Evolutionary conservation across 2,888 invertebrate species (phyloP).

Genomic region (Cordylochernes scorpioides): DNA sequence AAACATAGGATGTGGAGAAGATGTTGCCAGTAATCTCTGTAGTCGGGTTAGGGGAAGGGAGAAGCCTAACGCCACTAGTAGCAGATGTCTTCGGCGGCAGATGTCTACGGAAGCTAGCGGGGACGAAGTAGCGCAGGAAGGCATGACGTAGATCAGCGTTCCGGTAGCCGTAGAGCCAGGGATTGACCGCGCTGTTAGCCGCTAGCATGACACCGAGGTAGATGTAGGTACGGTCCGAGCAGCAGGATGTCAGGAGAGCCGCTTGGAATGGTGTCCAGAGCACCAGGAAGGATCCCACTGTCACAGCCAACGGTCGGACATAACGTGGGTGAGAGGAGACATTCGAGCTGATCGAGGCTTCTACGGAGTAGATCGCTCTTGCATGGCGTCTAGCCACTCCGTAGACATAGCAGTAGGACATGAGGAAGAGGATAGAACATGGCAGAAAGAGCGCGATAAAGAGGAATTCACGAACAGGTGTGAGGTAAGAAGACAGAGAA

Average conservation of each 20-base stretch:
- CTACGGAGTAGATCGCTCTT: conserved; percentile 33
- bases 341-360: conserved; percentile 23
- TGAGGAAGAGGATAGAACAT: conserved; percentile 29
- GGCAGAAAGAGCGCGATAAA: conserved; percentile 34
- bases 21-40: no score
- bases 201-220: conserved; percentile 32
- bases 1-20: no score
- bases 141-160: conserved; percentile 33
- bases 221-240: conserved; percentile 24
- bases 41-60: no score
- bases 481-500: no score
- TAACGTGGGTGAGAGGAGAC: conserved; percentile 26
- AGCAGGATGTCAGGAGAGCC: conserved; percentile 17
- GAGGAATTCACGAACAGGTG: conserved; percentile 29
- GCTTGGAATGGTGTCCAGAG: conserved; percentile 36
- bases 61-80: no score
- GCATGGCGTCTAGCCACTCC: conserved; percentile 35
- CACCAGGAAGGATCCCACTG: conserved; percentile 33
- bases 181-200: conserved; percentile 32
- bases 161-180: conserved; percentile 37
- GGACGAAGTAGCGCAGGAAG: no score
- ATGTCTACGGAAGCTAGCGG: no score
- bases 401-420: conserved; percentile 36
- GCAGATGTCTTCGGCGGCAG: no score
- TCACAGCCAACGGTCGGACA: conserved; percentile 33